Percentiles rank a stretch among this genome's conserved stretches.
Conservation (phyloP, 2,888 invertebrate species). For the Nymphalis polychloros region DNA sequence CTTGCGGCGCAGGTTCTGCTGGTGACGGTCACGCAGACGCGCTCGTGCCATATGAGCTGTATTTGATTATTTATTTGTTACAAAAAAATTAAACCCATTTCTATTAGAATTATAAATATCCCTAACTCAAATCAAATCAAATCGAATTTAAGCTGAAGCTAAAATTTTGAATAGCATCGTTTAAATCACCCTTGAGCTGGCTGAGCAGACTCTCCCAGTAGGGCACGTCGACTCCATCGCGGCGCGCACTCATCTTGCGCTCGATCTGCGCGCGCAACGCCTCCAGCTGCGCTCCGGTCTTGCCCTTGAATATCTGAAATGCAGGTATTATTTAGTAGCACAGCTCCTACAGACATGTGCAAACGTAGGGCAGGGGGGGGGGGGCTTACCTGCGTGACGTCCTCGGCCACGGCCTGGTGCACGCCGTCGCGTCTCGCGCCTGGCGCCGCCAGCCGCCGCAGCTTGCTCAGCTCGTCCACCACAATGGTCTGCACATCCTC, state of each 20-base stretch:
- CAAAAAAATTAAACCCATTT: no score
- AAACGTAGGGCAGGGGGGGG: neutral
- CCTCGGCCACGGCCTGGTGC: conserved; percentile 94
- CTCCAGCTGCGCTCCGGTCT: conserved; percentile 92
- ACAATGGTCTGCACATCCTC: conserved; percentile 97
- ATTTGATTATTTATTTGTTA: no score
- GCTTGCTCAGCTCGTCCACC: conserved; percentile 93
- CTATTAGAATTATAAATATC: no score
- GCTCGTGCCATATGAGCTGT: conserved; percentile 96
- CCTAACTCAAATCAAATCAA: neutral
- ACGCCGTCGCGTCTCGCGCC: conserved; percentile 87
- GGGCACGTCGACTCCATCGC: conserved; percentile 96
- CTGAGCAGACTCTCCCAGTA: conserved; percentile 98
- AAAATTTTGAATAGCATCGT: no score
- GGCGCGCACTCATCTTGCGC: conserved; percentile 90
- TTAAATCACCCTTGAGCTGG: conserved; percentile 91
- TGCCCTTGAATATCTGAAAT: conserved; percentile 92
- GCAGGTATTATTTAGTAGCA: neutral
- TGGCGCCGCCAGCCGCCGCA: conserved; percentile 85
- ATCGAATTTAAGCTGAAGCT: no score
- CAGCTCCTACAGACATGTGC: no score
- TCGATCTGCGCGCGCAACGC: conserved; percentile 92
- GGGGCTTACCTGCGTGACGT: conserved; percentile 88
- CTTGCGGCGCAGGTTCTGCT: conserved; percentile 93
- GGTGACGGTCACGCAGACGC: conserved; percentile 94